These are phyloP conservation scores for Muscicapa comitata DNA, from an alignment of 2,797 vertebrate genomes.

Conservation along the genomic window DNA sequence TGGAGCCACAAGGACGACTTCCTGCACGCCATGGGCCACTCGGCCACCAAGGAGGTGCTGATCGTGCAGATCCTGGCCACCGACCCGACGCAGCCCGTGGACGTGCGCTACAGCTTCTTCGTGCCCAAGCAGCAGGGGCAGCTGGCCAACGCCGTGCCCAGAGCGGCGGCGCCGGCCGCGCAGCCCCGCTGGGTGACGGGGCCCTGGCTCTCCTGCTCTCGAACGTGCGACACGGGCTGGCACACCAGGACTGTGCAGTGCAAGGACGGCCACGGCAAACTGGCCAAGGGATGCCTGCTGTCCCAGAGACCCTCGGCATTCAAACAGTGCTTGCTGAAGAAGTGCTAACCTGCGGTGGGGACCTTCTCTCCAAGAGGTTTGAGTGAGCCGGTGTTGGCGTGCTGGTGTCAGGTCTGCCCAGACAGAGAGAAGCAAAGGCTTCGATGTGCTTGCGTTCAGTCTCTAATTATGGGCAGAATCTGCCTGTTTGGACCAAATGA, in stretches of 20 bases:
- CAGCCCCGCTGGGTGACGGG: constrained; percentile 89
- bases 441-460: constrained; percentile 37
- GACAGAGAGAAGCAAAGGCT: constrained; percentile 50
- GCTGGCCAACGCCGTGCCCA: constrained; percentile 71
- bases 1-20: constrained; percentile 95
- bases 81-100: constrained; percentile 86
- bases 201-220: constrained; percentile 90
- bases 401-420: constrained; percentile 34
- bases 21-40: constrained; percentile 91
- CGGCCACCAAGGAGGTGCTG: constrained; percentile 84
- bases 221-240: constrained; percentile 96
- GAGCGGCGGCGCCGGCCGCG: constrained; percentile 17
- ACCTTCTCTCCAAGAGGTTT: constrained; percentile 7
- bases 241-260: constrained; percentile 97
- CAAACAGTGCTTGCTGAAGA: constrained; percentile 91
- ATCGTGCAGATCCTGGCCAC: constrained; percentile 93
- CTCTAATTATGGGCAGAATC: constrained; percentile 75
- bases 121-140: constrained; percentile 79
- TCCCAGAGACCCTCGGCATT: constrained; percentile 89
- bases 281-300: constrained; percentile 88
- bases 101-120: constrained; percentile 96
- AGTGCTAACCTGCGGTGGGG: constrained; percentile 82
- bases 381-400: background rate
- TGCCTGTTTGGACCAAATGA: constrained; percentile 71
- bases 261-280: constrained; percentile 86